phyloP scores from a whole-genome alignment of 2,797 vertebrate genomes.

The Columba guinea region DNA sequence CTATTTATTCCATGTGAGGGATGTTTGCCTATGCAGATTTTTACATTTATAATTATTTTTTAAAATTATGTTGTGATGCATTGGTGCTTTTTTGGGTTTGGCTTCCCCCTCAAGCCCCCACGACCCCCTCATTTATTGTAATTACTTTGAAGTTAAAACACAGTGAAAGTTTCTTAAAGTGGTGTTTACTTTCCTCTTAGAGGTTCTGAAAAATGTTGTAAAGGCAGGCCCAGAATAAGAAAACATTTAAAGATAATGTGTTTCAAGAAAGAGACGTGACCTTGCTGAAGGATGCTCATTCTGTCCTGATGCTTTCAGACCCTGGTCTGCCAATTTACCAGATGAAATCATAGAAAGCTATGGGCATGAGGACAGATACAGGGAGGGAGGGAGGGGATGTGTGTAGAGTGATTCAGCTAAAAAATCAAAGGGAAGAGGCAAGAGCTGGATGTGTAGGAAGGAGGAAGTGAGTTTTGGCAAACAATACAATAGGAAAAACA shows the following conservation, averaged over 20 bases:
- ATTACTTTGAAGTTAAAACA: neutral
- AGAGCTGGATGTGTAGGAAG: neutral
- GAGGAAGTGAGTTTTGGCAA: neutral
- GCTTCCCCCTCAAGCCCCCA: accelerated
- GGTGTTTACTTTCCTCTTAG: neutral
- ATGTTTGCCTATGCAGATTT: neutral
- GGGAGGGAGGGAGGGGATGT: neutral
- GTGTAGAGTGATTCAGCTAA: neutral
- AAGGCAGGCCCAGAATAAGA: neutral
- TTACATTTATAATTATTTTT: neutral
- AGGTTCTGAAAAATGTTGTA: neutral
- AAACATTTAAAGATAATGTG: neutral
- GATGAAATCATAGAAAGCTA: neutral
- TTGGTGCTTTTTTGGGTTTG: neutral
- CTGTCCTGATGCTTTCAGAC: neutral
- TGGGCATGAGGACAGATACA: neutral
- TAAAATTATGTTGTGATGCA: neutral
- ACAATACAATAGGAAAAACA: neutral
- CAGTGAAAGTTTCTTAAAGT: neutral
- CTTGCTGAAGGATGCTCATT: neutral
- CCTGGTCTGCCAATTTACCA: neutral
- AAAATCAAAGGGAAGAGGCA: neutral
- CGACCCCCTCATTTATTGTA: neutral
- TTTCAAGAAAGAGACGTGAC: neutral
- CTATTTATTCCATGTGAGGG: neutral